A percentile compares a stretch with the other conserved stretches of the same genome.
Conservation (phyloP, 2,113 vertebrate genomes). For the Tachysurus fulvidraco region DNA sequence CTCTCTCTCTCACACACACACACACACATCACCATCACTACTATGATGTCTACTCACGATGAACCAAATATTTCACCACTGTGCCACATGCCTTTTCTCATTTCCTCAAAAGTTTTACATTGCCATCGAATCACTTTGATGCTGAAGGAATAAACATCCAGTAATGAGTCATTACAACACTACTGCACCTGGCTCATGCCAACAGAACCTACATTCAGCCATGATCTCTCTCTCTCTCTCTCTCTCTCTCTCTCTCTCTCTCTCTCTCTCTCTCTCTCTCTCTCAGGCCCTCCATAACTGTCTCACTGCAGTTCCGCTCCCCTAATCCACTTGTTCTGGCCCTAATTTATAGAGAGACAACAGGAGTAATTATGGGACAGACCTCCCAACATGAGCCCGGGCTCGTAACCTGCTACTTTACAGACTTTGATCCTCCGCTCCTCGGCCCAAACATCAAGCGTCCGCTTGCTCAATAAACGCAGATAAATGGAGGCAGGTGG, state of each 20-base stretch:
- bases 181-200: conserved; percentile 5
- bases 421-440: conserved; percentile 53
- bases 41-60: conserved; percentile 1
- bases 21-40: not conserved
- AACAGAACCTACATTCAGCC: not conserved
- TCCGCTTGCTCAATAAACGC: conserved; percentile 64
- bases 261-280: conserved; percentile 6
- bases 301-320: not conserved
- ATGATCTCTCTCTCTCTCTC: not conserved
- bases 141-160: conserved; percentile 1
- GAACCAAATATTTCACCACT: not conserved
- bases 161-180: not conserved
- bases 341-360: conserved; percentile 65
- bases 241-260: conserved; percentile 3
- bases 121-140: not conserved
- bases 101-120: conserved; percentile 4
- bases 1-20: too few species aligned
- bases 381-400: conserved; percentile 64
- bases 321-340: conserved; percentile 45
- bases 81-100: not conserved
- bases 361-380: conserved; percentile 66
- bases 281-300: not conserved
- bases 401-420: conserved; percentile 63
- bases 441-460: conserved; percentile 60
- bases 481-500: conserved; percentile 65